phyloP scores from a whole-genome alignment of 2,113 vertebrate species.

The Origma solitaria region DNA sequence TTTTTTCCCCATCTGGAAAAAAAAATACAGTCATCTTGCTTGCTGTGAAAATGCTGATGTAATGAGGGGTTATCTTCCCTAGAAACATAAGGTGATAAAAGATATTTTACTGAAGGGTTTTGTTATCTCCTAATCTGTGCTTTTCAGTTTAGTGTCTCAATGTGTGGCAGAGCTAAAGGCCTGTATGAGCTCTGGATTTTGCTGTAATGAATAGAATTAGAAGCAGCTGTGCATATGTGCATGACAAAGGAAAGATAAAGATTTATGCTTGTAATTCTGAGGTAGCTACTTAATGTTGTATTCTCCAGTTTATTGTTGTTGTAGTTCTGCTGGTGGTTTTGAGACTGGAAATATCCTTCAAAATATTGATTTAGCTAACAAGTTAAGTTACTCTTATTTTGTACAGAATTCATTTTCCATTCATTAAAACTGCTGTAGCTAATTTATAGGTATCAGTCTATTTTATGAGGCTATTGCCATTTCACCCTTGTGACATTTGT shows the following conservation, averaged over 20 bases:
- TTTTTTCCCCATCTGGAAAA: background rate
- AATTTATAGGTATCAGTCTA: background rate
- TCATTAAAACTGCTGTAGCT: conserved; percentile 2
- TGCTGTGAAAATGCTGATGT: background rate
- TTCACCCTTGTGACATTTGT: background rate
- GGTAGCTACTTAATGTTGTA: background rate
- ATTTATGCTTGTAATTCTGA: conserved; percentile 31
- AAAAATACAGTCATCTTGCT: background rate
- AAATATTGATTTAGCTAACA: background rate
- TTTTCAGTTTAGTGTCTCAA: background rate
- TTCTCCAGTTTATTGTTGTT: background rate
- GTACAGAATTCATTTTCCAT: background rate
- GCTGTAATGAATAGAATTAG: background rate
- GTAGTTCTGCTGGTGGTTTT: background rate
- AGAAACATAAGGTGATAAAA: background rate
- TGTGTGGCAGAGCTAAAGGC: background rate
- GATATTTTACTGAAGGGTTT: background rate
- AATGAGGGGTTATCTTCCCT: background rate
- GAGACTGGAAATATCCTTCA: background rate
- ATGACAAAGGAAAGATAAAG: background rate
- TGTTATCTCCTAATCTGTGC: background rate
- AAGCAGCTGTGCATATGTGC: background rate
- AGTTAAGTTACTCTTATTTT: background rate
- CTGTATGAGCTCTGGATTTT: background rate
- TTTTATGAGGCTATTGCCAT: background rate